Conservation (phyloP, 2,113 vertebrate species). For the Hypanus sabinus region DNA sequence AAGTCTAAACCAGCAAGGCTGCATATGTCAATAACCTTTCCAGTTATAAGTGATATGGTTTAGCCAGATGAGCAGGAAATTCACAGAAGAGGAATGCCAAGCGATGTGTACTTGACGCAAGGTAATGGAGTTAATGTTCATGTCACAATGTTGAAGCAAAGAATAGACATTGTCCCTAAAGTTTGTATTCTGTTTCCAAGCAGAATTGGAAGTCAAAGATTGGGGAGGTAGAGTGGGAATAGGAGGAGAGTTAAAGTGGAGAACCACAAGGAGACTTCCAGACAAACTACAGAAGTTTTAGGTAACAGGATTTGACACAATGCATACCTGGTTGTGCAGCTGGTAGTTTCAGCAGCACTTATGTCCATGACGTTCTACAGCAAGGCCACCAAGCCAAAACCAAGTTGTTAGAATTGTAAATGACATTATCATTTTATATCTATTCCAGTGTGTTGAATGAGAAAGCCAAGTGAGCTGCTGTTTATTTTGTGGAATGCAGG, state of each 20-base stretch:
- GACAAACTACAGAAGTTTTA: not conserved
- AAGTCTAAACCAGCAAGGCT: not conserved
- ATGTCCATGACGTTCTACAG: not conserved
- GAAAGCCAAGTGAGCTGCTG: too few relatives aligned
- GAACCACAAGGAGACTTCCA: not conserved
- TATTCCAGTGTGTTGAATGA: not conserved
- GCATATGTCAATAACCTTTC: not conserved
- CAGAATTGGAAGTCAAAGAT: not conserved
- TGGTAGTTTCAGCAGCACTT: not conserved
- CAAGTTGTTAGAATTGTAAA: not conserved
- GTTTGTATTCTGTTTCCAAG: not conserved
- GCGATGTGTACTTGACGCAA: not conserved
- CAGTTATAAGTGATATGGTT: not conserved
- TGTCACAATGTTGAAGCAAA: not conserved
- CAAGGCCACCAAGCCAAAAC: not conserved
- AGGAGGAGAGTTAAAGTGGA: not conserved
- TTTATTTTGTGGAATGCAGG: too few relatives aligned
- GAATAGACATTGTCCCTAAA: not conserved
- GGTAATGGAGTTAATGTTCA: not conserved
- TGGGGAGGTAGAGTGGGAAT: not conserved
- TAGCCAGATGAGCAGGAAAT: not conserved
- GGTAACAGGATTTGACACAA: not conserved
- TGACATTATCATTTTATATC: not conserved
- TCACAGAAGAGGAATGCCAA: not conserved
- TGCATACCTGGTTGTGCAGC: not conserved